phyloP scores from a whole-genome alignment of 64 coral and sea anemone genomes.

The Montipora efflorescens region DNA sequence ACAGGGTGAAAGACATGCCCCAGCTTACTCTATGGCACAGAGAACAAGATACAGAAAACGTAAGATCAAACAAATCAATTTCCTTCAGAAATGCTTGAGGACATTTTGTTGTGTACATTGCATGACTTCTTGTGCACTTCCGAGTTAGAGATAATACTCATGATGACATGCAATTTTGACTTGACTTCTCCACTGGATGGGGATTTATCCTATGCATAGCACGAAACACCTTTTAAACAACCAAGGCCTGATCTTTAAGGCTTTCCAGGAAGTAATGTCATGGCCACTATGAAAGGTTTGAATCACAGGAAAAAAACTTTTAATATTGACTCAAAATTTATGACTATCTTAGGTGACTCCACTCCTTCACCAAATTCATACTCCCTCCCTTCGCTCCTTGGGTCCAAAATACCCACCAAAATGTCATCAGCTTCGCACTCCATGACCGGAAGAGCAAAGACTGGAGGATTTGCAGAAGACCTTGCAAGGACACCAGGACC shows the following conservation, averaged over 20 bases:
- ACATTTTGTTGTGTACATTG: too few species aligned
- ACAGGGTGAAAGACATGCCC: slow-evolving; percentile 96
- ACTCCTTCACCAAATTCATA: slow-evolving; percentile 94
- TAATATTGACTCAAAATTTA: not conserved
- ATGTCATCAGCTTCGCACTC: slow-evolving; percentile 91
- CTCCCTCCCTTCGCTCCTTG: slow-evolving; percentile 75
- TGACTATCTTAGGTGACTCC: slow-evolving; percentile 76
- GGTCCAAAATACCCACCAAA: slow-evolving; percentile 85
- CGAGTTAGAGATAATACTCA: too few species aligned
- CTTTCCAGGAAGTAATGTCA: too few species aligned
- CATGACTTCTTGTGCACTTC: too few species aligned
- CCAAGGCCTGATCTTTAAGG: too few species aligned
- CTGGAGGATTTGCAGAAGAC: slow-evolving; percentile 98
- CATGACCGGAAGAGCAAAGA: slow-evolving; percentile 91
- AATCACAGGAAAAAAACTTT: too few species aligned
- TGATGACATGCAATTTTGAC: too few species aligned
- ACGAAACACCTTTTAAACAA: too few species aligned
- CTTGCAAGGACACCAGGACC: slow-evolving; percentile 98
- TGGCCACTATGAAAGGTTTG: too few species aligned
- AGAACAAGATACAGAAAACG: slow-evolving; percentile 98
- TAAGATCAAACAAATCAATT: slow-evolving; percentile 49
- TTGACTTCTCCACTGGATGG: too few species aligned
- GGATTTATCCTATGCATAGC: too few species aligned
- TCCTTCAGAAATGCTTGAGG: too few species aligned
- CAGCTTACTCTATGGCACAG: slow-evolving; percentile 87